Percentiles rank a stretch among this genome's conserved stretches.
Evolutionary conservation across 2,888 invertebrate species (phyloP).

Genomic region (Pterobdella sp.): DNA sequence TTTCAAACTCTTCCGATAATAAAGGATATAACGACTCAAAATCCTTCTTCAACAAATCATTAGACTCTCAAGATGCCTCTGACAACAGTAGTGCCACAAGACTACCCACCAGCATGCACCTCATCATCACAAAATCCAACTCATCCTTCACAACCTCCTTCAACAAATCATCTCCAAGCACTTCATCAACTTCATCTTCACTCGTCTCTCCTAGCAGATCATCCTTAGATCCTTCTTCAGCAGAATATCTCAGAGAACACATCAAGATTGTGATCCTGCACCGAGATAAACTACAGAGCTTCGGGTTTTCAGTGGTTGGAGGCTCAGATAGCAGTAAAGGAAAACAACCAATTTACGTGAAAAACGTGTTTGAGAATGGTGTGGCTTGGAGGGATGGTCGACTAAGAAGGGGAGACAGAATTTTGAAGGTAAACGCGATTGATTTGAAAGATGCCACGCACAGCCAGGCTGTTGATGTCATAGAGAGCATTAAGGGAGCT

Average conservation of each 20-base stretch:
- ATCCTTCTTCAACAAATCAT: not conserved
- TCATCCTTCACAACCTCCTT: not conserved
- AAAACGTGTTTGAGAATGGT: conserved; percentile 62
- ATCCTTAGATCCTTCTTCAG: not conserved
- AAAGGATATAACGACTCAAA: not conserved
- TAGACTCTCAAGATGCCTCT: not conserved
- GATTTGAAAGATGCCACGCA: conserved; percentile 59
- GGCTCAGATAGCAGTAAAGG: conserved; percentile 55
- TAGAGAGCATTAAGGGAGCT: conserved; percentile 61
- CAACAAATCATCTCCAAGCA: not conserved
- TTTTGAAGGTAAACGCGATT: conserved; percentile 80
- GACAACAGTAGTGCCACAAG: not conserved
- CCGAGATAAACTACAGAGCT: conserved; percentile 53
- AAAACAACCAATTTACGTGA: conserved; percentile 56
- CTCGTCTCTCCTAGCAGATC: not conserved
- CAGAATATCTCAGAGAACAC: conserved; percentile 4
- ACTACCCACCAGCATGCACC: not conserved
- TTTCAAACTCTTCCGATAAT: not conserved
- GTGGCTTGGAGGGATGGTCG: conserved; percentile 74
- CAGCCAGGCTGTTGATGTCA: conserved; percentile 75
- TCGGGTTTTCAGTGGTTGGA: conserved; percentile 58
- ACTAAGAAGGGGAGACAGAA: conserved; percentile 80
- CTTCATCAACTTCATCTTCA: not conserved
- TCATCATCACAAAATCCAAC: not conserved
- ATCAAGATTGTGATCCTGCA: conserved; percentile 49